A percentile compares a stretch with the other conserved stretches of the same genome.
These are phyloP conservation scores for Zoanthus sociatus DNA, from an alignment of 92 coral and sea anemone genomes.

Conservation along the genomic window DNA sequence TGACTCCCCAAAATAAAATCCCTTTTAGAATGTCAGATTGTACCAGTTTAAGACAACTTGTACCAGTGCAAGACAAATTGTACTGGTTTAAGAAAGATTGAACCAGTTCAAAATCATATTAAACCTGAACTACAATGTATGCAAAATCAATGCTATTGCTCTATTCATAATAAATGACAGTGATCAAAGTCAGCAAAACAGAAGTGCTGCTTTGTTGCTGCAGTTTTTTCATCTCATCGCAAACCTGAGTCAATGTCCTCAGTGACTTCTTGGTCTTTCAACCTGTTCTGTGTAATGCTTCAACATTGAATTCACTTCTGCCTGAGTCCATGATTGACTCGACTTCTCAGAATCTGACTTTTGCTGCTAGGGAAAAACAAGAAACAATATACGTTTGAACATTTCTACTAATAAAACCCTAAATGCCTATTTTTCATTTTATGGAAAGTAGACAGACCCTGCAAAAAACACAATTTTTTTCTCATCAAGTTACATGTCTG, in stretches of 20 bases:
- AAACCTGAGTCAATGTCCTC: conserved; percentile 8
- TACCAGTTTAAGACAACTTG: too few species aligned
- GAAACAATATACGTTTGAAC: background rate
- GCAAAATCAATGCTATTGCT: background rate
- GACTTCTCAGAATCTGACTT: conserved; percentile 64
- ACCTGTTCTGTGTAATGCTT: conserved; percentile 77
- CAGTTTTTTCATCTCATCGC: background rate
- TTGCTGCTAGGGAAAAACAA: conserved; percentile 54
- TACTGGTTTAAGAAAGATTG: too few species aligned
- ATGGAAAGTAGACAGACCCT: too few species aligned
- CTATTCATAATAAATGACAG: background rate
- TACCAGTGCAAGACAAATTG: too few species aligned
- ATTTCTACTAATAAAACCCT: background rate
- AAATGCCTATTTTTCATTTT: background rate
- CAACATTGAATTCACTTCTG: conserved; percentile 81
- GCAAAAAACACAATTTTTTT: too few species aligned
- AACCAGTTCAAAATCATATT: too few species aligned
- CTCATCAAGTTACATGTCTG: too few species aligned
- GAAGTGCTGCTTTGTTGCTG: background rate
- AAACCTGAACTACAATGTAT: background rate
- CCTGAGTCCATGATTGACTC: conserved; percentile 79
- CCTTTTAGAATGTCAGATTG: too few species aligned
- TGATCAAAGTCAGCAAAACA: background rate
- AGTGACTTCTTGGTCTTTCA: conserved; percentile 68
- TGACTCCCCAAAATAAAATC: too few species aligned